Conservation (phyloP, 2,888 invertebrate genomes). For the Lasioglossum calceatum region DNA sequence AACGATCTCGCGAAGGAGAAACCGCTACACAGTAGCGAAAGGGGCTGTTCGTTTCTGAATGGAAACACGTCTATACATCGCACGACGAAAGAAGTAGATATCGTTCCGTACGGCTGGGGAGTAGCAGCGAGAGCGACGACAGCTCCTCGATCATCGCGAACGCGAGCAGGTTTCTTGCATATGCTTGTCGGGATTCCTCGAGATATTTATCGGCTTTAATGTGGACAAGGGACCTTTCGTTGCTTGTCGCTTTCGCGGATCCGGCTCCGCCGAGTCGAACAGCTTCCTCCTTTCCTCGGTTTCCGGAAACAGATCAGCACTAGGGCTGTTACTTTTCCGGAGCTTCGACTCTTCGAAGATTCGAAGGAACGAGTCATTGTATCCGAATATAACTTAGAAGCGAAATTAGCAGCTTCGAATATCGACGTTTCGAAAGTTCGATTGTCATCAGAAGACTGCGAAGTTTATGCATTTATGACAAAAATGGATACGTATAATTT, state of each 20-base stretch:
- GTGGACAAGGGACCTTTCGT: slow-evolving; percentile 61
- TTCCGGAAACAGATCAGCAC: background rate
- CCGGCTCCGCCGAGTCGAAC: slow-evolving; percentile 5
- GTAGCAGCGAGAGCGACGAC: slow-evolving; percentile 46
- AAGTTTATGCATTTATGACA: too few species aligned
- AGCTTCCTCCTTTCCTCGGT: slow-evolving; percentile 15
- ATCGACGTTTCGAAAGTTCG: too few species aligned
- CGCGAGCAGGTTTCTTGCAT: slow-evolving; percentile 56
- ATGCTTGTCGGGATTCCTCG: slow-evolving; percentile 57
- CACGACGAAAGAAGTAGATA: slow-evolving; percentile 34
- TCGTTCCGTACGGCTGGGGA: slow-evolving; percentile 41
- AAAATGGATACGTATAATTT: too few species aligned
- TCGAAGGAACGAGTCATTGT: too few species aligned
- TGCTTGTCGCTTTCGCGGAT: slow-evolving; percentile 59
- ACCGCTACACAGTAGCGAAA: slow-evolving; percentile 38
- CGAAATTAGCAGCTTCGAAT: too few species aligned
- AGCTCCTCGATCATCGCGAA: slow-evolving; percentile 62
- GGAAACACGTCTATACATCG: slow-evolving; percentile 42
- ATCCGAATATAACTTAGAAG: too few species aligned
- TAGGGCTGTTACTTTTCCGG: too few species aligned
- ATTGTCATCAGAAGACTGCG: too few species aligned
- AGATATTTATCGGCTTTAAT: slow-evolving; percentile 66
- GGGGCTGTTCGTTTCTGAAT: slow-evolving; percentile 35
- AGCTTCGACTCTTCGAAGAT: too few species aligned
- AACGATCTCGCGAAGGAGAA: background rate